Percentiles rank a stretch among this genome's conserved stretches.
Evolutionary conservation across 53 echinoderm and acorn worm genomes (phyloP).

Genomic region (Temnopleurus reevesii): DNA sequence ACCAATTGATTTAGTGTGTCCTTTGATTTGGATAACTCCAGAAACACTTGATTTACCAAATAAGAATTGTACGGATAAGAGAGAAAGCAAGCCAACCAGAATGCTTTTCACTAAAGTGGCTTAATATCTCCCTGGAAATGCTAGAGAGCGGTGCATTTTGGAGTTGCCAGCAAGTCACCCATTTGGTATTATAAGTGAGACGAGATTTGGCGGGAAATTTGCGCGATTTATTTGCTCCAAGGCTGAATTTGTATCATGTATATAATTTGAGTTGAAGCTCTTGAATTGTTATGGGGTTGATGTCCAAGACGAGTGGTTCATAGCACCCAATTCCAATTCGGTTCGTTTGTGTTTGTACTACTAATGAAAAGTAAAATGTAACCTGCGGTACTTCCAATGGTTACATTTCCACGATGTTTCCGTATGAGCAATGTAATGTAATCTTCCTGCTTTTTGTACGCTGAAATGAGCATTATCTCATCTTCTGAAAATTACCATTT

Average conservation of each 20-base stretch:
- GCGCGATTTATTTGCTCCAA: neutral
- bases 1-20: neutral
- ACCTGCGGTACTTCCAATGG: no score
- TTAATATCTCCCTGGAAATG: neutral
- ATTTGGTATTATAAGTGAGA: neutral
- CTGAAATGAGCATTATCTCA: no score
- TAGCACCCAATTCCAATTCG: slow-evolving; percentile 4
- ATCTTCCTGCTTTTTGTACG: no score
- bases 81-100: neutral
- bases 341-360: no score
- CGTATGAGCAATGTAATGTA: no score
- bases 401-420: no score
- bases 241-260: slow-evolving; percentile 5
- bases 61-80: neutral
- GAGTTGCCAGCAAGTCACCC: neutral
- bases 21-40: neutral
- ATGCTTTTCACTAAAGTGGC: slow-evolving; percentile 8
- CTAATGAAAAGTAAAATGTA: no score
- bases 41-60: neutral
- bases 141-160: neutral
- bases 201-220: neutral
- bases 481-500: no score
- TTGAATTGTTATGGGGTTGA: neutral
- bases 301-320: neutral
- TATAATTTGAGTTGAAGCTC: no score